Conservation (phyloP, 2,888 invertebrate genomes). For the Pseudococcus viburni region DNA sequence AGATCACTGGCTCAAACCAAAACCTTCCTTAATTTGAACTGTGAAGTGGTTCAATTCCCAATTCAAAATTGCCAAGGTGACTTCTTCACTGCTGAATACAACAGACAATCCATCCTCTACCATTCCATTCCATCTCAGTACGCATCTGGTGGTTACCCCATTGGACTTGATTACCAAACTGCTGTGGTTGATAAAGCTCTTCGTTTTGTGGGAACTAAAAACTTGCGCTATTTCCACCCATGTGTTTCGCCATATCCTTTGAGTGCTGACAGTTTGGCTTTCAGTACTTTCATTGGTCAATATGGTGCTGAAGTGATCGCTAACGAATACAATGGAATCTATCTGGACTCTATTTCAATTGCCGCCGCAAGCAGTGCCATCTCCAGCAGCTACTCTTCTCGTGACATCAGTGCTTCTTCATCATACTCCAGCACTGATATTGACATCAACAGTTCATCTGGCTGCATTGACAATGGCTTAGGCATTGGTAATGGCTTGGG, state of each 20-base stretch:
- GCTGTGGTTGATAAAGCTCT: slow-evolving; percentile 22
- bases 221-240: background rate
- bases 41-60: slow-evolving; percentile 57
- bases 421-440: background rate
- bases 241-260: slow-evolving; percentile 34
- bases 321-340: background rate
- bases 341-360: background rate
- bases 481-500: background rate
- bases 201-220: background rate
- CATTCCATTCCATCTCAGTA: background rate
- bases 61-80: background rate
- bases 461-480: background rate
- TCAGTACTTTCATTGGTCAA: slow-evolving; percentile 19
- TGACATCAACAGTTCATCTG: background rate
- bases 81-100: slow-evolving; percentile 30
- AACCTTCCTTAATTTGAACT: background rate
- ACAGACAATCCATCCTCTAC: slow-evolving; percentile 14
- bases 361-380: background rate
- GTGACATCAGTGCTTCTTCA: background rate
- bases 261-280: slow-evolving; percentile 2
- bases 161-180: background rate
- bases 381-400: background rate
- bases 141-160: background rate
- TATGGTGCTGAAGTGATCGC: background rate
- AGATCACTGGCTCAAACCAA: slow-evolving; percentile 5